Evolutionary conservation across 2,888 invertebrate species (phyloP).

Genomic region (Ptychoptera albimana): DNA sequence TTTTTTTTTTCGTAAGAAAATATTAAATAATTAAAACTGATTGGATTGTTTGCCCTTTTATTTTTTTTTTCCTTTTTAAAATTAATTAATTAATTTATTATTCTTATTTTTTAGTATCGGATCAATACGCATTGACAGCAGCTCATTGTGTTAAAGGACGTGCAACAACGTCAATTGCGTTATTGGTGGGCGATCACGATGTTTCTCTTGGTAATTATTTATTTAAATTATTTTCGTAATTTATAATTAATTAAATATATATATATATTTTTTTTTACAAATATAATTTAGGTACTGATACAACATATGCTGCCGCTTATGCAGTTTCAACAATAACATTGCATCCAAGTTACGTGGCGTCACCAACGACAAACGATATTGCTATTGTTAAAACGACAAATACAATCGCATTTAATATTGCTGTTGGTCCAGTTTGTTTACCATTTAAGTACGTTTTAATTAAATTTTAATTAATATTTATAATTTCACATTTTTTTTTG

Average conservation of each 20-base stretch:
- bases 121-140: conserved; percentile 6
- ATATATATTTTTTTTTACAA: background rate
- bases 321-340: conserved; percentile 2
- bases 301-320: conserved; percentile 7
- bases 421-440: conserved; percentile 10
- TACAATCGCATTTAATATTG: conserved; percentile 7
- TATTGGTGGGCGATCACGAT: conserved; percentile 8
- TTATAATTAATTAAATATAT: background rate
- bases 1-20: no score
- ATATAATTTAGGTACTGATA: conserved; percentile 4
- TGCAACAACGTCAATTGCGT: background rate
- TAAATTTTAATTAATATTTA: background rate
- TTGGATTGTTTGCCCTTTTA: no score
- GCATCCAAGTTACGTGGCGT: conserved; percentile 5
- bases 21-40: no score
- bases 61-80: no score
- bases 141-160: conserved; percentile 8
- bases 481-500: background rate
- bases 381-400: conserved; percentile 6
- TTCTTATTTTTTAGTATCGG: conserved; percentile 3
- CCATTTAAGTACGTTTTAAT: conserved; percentile 7
- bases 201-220: conserved; percentile 1
- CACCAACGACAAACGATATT: conserved; percentile 8
- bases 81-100: background rate
- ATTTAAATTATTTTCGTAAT: background rate